phyloP scores from a whole-genome alignment of 2,888 invertebrate species.

The Dasypogon diadema region DNA sequence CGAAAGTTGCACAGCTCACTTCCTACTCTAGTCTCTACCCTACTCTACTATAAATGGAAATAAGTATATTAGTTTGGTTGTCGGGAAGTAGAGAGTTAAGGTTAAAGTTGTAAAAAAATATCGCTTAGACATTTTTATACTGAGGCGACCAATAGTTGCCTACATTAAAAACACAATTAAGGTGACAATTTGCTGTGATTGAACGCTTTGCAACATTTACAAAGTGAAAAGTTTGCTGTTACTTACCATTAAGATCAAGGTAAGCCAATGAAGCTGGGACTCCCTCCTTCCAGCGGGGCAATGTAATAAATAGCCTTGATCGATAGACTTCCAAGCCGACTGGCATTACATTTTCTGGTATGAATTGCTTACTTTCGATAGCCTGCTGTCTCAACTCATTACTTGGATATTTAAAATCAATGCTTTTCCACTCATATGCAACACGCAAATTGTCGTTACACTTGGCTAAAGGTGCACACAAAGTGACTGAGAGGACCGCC shows the following conservation, averaged over 20 bases:
- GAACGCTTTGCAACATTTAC: too few relatives aligned
- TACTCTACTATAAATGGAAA: too few relatives aligned
- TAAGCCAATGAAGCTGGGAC: slow-evolving; percentile 82
- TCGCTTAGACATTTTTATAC: too few relatives aligned
- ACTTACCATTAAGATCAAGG: slow-evolving; percentile 77
- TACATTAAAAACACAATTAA: slow-evolving; percentile 6
- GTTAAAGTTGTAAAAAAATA: background rate
- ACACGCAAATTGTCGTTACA: slow-evolving; percentile 77
- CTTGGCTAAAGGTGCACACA: slow-evolving; percentile 48
- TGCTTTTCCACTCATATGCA: slow-evolving; percentile 79
- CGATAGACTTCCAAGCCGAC: slow-evolving; percentile 80
- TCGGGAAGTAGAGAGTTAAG: too few relatives aligned
- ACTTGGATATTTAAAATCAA: slow-evolving; percentile 77
- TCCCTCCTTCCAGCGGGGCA: slow-evolving; percentile 81
- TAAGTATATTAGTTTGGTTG: too few relatives aligned
- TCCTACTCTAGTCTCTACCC: too few relatives aligned
- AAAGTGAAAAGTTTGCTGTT: slow-evolving; percentile 13
- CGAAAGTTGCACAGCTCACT: too few relatives aligned
- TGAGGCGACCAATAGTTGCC: background rate
- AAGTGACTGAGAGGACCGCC: slow-evolving; percentile 56
- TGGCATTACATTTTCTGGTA: slow-evolving; percentile 80
- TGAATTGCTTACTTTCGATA: slow-evolving; percentile 72
- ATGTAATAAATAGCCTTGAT: slow-evolving; percentile 78
- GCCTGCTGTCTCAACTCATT: slow-evolving; percentile 73
- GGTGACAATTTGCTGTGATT: background rate